phyloP scores from a whole-genome alignment of 2,888 invertebrate species.

The Drosophila acutilabella region DNA sequence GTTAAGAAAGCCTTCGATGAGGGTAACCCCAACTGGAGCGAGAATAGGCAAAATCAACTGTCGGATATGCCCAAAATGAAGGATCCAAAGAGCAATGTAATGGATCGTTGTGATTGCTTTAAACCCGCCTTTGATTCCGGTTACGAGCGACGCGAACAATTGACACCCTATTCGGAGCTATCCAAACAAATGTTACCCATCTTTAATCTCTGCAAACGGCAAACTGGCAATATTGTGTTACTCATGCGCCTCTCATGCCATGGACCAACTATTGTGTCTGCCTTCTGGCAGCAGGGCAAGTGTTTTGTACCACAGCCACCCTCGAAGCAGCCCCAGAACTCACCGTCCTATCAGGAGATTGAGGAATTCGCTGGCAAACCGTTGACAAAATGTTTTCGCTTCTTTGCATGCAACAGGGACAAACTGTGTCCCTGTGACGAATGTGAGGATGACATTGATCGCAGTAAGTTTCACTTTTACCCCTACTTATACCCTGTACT shows the following conservation, averaged over 20 bases:
- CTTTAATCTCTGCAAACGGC: conserved; percentile 75
- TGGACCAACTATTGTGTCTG: conserved; percentile 81
- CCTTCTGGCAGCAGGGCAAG: conserved; percentile 51
- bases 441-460: conserved; percentile 77
- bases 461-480: conserved; percentile 52
- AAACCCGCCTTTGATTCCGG: conserved; percentile 23
- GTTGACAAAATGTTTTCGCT: conserved; percentile 63
- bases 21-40: conserved; percentile 73
- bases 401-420: conserved; percentile 75
- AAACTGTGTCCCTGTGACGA: conserved; percentile 70
- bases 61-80: conserved; percentile 57
- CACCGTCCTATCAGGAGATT: conserved; percentile 38
- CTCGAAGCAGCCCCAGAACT: conserved; percentile 27
- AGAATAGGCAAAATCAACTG: conserved; percentile 38
- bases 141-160: conserved; percentile 67
- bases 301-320: background rate
- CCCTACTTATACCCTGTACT: too few species aligned
- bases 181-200: conserved; percentile 79
- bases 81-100: conserved; percentile 31
- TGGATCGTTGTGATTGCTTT: conserved; percentile 70
- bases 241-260: conserved; percentile 82
- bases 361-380: background rate
- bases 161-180: conserved; percentile 75
- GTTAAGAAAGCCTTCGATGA: conserved; percentile 72
- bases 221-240: conserved; percentile 83